Evolutionary conservation across 2,888 invertebrate genomes (phyloP).

Genomic region (Orchestes rusci): DNA sequence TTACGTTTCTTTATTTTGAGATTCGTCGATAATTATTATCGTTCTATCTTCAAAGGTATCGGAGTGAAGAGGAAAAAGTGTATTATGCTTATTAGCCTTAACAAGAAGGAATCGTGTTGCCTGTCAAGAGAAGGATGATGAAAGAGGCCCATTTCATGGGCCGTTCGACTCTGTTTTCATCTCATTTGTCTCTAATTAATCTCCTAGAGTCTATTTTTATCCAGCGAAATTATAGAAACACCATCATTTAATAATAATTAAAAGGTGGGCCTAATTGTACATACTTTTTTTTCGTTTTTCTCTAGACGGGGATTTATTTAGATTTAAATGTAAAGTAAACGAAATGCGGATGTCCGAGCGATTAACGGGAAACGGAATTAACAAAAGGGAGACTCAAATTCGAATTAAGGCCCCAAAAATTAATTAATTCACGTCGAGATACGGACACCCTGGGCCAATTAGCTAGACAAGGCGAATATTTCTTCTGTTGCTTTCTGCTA

Average conservation of each 20-base stretch:
- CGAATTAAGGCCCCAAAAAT: slow-evolving; percentile 43
- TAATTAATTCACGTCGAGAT: slow-evolving; percentile 46
- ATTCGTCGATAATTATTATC: slow-evolving; percentile 27
- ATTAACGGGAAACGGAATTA: slow-evolving; percentile 44
- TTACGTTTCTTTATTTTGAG: slow-evolving; percentile 27
- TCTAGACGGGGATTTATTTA: slow-evolving; percentile 25
- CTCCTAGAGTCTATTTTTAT: slow-evolving; percentile 12
- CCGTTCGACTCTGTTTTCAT: slow-evolving; percentile 36
- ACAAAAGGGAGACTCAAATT: slow-evolving; percentile 44
- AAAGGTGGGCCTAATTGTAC: no score
- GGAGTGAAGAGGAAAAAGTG: slow-evolving; percentile 21
- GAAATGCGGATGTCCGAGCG: slow-evolving; percentile 39
- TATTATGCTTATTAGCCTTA: slow-evolving; percentile 33
- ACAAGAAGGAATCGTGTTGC: slow-evolving; percentile 36
- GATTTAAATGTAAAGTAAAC: slow-evolving; percentile 26
- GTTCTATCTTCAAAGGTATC: slow-evolving; percentile 26
- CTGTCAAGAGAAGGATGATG: slow-evolving; percentile 36
- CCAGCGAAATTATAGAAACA: no score
- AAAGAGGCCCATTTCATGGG: slow-evolving; percentile 39
- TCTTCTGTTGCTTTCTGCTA: slow-evolving; percentile 15
- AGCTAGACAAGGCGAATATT: slow-evolving; percentile 38
- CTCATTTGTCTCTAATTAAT: slow-evolving; percentile 41
- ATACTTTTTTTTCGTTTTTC: no score
- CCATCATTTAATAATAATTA: no score
- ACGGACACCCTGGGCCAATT: slow-evolving; percentile 44